phyloP scores from a whole-genome alignment of 2,797 vertebrate species.

The Saxicola maurus region DNA sequence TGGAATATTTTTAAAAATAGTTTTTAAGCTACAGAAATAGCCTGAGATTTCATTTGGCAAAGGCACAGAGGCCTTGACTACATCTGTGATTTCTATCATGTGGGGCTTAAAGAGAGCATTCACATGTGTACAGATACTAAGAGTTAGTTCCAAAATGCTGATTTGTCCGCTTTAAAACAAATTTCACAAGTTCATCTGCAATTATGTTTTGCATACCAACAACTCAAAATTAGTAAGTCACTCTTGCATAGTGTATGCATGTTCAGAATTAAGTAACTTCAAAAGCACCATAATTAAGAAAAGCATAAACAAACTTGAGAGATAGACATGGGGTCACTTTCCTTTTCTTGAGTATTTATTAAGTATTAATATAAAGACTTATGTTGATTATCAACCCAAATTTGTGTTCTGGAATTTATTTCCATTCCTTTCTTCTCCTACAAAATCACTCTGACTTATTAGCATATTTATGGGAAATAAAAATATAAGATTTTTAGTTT shows the following conservation, averaged over 20 bases:
- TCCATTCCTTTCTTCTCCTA: neutral
- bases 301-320: neutral
- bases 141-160: slow-evolving; percentile 3
- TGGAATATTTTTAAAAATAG: neutral
- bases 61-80: neutral
- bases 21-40: slow-evolving; percentile 17
- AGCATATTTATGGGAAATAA: neutral
- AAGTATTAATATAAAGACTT: neutral
- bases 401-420: neutral
- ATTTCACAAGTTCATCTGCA: neutral
- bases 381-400: neutral
- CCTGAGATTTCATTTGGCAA: neutral
- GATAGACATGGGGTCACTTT: neutral
- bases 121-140: slow-evolving; percentile 1
- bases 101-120: neutral
- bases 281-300: neutral
- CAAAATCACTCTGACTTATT: neutral
- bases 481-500: neutral
- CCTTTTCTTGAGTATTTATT: neutral
- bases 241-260: neutral
- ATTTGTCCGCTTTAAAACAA: neutral
- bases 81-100: neutral
- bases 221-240: neutral
- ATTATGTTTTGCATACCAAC: neutral
- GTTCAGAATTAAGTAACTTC: neutral